phyloP scores from a whole-genome alignment of 2,113 vertebrate genomes.

The Cyanistes caeruleus region DNA sequence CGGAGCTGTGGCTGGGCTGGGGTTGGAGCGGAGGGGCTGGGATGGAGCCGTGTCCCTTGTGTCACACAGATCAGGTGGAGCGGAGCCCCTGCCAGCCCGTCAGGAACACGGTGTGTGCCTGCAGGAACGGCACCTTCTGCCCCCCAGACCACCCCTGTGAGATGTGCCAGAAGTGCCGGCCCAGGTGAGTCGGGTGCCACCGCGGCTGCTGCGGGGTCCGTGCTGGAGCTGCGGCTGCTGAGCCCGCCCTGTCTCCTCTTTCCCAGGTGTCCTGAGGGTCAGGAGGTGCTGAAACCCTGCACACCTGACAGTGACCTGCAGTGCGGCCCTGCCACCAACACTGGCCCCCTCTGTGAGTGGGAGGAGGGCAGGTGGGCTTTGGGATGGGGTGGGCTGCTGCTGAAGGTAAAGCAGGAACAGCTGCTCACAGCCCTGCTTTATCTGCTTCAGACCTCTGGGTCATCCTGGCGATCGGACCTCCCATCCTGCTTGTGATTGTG shows the following conservation, averaged over 20 bases:
- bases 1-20: rapidly evolving
- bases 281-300: background rate
- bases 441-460: rapidly evolving
- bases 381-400: background rate
- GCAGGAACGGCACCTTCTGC: slow-evolving; percentile 59
- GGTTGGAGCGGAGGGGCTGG: rapidly evolving
- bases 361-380: background rate
- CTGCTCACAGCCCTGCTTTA: background rate
- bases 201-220: rapidly evolving
- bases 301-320: background rate
- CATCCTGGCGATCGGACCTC: rapidly evolving
- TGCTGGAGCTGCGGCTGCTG: background rate
- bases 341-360: rapidly evolving
- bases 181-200: background rate
- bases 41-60: background rate
- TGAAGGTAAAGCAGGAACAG: background rate
- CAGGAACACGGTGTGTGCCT: background rate
- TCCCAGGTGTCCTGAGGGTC: background rate
- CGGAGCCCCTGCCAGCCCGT: background rate
- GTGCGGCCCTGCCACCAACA: background rate
- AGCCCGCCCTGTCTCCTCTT: rapidly evolving
- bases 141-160: slow-evolving; percentile 37
- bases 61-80: slow-evolving; percentile 11
- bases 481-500: rapidly evolving
- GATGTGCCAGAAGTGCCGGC: slow-evolving; percentile 57